These are phyloP conservation scores for Leptarthrus brevirostris DNA, from an alignment of 2,888 invertebrate genomes.

Conservation along the genomic window DNA sequence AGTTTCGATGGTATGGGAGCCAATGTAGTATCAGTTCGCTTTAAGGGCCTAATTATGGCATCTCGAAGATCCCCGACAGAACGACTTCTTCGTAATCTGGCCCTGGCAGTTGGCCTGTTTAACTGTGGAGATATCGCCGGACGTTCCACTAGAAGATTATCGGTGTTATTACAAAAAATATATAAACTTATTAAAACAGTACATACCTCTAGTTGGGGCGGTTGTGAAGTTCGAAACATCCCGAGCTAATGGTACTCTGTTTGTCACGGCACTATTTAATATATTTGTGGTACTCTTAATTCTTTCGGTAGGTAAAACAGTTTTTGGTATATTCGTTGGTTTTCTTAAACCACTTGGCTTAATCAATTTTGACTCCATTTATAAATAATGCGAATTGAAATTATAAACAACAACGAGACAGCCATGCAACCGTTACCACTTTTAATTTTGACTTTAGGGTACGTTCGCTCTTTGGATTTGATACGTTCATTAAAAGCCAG, in stretches of 20 bases:
- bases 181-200: not conserved
- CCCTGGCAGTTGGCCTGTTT: conserved; percentile 52
- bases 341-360: conserved; percentile 63
- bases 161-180: not conserved
- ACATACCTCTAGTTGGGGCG: not conserved
- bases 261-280: not conserved
- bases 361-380: conserved; percentile 70
- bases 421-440: conserved; percentile 6
- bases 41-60: conserved; percentile 56
- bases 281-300: conserved; percentile 57
- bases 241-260: conserved; percentile 55
- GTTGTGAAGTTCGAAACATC: conserved; percentile 54
- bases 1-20: conserved; percentile 55
- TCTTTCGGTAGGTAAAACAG: conserved; percentile 63
- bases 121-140: conserved; percentile 3
- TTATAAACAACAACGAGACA: not conserved
- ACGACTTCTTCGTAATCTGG: conserved; percentile 54
- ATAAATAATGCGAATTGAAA: not conserved
- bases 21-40: conserved; percentile 61
- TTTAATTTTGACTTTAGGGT: conserved; percentile 15
- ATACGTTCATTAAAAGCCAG: too few relatives aligned
- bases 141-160: not conserved
- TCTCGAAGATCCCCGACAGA: conserved; percentile 60
- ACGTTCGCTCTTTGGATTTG: not conserved
- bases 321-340: conserved; percentile 58